Percentiles rank a stretch among this genome's conserved stretches.
phyloP scores from a whole-genome alignment of 2,888 invertebrate species.

The Galerucella pusilla region DNA sequence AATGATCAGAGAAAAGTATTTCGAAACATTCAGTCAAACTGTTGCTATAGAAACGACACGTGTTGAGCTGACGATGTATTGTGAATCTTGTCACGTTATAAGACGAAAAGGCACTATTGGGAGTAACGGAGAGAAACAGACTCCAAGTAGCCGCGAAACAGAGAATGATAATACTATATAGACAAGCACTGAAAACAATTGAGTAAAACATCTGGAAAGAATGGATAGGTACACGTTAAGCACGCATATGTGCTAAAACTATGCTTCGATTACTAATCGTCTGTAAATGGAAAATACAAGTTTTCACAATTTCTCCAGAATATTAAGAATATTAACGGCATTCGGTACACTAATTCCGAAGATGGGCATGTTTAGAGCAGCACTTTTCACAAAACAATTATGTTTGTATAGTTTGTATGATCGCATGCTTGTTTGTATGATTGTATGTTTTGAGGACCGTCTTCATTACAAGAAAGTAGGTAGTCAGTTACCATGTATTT shows the following conservation, averaged over 20 bases:
- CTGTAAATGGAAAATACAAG: neutral
- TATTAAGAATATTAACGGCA: neutral
- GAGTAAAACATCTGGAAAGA: conserved; percentile 42
- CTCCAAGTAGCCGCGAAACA: conserved; percentile 50
- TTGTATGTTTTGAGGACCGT: no score
- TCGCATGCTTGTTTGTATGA: no score
- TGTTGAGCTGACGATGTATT: conserved; percentile 66
- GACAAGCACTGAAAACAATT: conserved; percentile 52
- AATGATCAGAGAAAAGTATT: conserved; percentile 60
- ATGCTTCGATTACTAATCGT: conserved; percentile 35
- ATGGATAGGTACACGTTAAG: conserved; percentile 39
- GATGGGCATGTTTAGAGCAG: no score
- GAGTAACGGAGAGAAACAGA: conserved; percentile 55
- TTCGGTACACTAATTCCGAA: neutral
- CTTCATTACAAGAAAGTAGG: no score
- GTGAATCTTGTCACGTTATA: conserved; percentile 66
- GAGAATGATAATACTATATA: conserved; percentile 55
- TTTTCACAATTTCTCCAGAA: neutral
- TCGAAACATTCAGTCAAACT: conserved; percentile 61
- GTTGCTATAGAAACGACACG: conserved; percentile 66
- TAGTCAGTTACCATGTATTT: no score
- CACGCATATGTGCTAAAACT: conserved; percentile 42
- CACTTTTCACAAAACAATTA: no score
- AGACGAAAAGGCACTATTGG: conserved; percentile 65
- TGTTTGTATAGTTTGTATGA: no score